Percentiles rank a stretch among this genome's conserved stretches.
Conservation (phyloP, 2,888 invertebrate species). For the Rhamphomyia laevipes region DNA sequence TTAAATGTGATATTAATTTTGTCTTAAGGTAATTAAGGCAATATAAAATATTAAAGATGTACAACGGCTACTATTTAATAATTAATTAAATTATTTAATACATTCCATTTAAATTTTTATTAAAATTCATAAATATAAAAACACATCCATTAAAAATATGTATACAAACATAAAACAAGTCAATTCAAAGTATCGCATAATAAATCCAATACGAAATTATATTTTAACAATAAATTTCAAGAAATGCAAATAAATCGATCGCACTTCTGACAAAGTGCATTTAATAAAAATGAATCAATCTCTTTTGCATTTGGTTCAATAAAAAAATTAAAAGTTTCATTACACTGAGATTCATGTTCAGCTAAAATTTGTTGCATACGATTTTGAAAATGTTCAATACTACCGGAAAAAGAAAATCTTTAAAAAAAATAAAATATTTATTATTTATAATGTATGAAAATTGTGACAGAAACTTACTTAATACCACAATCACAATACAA, state of each 20-base stretch:
- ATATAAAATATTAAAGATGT: too few relatives aligned
- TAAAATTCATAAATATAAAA: too few relatives aligned
- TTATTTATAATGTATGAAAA: background rate
- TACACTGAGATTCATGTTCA: conserved; percentile 23
- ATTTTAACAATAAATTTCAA: too few relatives aligned
- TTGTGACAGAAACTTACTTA: conserved; percentile 11
- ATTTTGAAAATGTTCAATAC: conserved; percentile 14
- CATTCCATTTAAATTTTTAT: too few relatives aligned
- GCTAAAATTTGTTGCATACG: conserved; percentile 18
- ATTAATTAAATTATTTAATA: too few relatives aligned
- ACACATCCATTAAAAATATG: too few relatives aligned
- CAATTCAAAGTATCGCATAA: too few relatives aligned
- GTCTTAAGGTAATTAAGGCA: too few relatives aligned
- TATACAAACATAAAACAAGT: too few relatives aligned
- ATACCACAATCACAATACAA: conserved; percentile 35
- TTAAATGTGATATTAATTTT: too few relatives aligned
- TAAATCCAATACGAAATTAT: too few relatives aligned
- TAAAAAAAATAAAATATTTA: background rate
- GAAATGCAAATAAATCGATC: conserved; percentile 13
- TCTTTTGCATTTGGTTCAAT: conserved; percentile 18
- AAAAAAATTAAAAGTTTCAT: conserved; percentile 23
- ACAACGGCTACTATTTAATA: too few relatives aligned
- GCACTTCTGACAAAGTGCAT: conserved; percentile 27
- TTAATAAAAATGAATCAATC: conserved; percentile 15
- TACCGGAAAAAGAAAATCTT: conserved; percentile 21